Conservation (phyloP, 2,113 vertebrate genomes). For the Caretta caretta region DNA sequence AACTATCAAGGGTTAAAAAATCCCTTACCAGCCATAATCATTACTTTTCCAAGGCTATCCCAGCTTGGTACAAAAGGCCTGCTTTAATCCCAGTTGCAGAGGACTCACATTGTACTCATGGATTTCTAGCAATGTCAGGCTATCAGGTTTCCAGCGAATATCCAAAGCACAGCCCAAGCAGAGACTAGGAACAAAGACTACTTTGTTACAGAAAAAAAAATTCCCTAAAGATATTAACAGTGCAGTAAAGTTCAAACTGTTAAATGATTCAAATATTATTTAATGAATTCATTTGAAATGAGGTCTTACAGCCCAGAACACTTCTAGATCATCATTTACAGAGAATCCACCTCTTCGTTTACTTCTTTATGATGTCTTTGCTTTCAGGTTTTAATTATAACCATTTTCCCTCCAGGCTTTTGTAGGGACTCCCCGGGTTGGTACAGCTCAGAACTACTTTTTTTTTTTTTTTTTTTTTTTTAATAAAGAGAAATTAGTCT, state of each 20-base stretch:
- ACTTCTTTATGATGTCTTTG: constrained; percentile 32
- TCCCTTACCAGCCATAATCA: neutral
- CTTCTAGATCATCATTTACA: constrained; percentile 45
- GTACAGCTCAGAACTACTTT: fast-evolving
- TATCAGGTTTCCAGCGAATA: constrained; percentile 76
- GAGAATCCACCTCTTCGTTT: constrained; percentile 16
- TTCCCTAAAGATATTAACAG: constrained; percentile 74
- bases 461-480: fast-evolving
- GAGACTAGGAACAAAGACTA: constrained; percentile 68
- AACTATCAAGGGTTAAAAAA: constrained; percentile 45
- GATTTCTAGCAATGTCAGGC: constrained; percentile 50
- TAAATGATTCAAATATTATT: constrained; percentile 73
- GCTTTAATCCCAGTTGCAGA: constrained; percentile 65
- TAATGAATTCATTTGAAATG: constrained; percentile 61
- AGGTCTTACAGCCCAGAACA: constrained; percentile 54
- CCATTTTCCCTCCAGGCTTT: constrained; percentile 40
- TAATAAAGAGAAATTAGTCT: neutral
- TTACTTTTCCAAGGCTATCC: constrained; percentile 38
- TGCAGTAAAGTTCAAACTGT: constrained; percentile 60
- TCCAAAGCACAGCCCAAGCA: constrained; percentile 63
- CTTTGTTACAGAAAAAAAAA: constrained; percentile 74
- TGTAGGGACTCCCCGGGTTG: neutral
- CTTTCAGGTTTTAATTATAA: constrained; percentile 61
- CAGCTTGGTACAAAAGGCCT: constrained; percentile 62
- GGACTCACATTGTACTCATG: constrained; percentile 42